A percentile compares a stretch with the other conserved stretches of the same genome.
These are phyloP conservation scores for Lithobates pipiens DNA, from an alignment of 2,797 vertebrate species.

Conservation along the genomic window DNA sequence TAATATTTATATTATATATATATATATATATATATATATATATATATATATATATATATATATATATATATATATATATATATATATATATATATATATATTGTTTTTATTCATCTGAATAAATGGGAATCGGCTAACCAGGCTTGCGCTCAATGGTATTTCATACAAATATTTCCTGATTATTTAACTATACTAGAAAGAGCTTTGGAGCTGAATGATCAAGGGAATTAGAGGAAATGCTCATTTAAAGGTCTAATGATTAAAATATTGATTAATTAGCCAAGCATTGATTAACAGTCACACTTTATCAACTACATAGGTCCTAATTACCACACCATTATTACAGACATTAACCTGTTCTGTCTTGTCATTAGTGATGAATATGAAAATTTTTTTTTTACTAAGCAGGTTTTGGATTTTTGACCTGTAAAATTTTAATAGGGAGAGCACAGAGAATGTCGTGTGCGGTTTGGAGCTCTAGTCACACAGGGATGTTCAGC, in stretches of 20 bases:
- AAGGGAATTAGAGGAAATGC: constrained; percentile 92
- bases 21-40: too few species aligned
- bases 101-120: not conserved
- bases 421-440: constrained; percentile 99
- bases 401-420: constrained; percentile 98
- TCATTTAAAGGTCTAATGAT: constrained; percentile 99
- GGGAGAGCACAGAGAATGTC: constrained; percentile 87
- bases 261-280: constrained; percentile 99
- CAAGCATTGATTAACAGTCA: constrained; percentile 98
- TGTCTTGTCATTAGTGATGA: constrained; percentile 94
- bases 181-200: constrained; percentile 84
- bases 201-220: constrained; percentile 81
- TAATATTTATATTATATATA: too few species aligned
- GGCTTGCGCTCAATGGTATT: not conserved
- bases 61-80: too few species aligned
- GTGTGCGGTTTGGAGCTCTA: constrained; percentile 91
- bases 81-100: too few species aligned
- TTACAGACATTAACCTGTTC: constrained; percentile 90
- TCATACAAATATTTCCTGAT: constrained; percentile 73
- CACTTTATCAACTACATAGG: constrained; percentile 94
- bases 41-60: too few species aligned
- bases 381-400: constrained; percentile 91
- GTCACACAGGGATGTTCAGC: constrained; percentile 89
- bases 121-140: not conserved
- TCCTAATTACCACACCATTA: constrained; percentile 94